These are phyloP conservation scores for Caenorhabditis parvicauda DNA, from an alignment of 2,888 invertebrate species.

Conservation along the genomic window DNA sequence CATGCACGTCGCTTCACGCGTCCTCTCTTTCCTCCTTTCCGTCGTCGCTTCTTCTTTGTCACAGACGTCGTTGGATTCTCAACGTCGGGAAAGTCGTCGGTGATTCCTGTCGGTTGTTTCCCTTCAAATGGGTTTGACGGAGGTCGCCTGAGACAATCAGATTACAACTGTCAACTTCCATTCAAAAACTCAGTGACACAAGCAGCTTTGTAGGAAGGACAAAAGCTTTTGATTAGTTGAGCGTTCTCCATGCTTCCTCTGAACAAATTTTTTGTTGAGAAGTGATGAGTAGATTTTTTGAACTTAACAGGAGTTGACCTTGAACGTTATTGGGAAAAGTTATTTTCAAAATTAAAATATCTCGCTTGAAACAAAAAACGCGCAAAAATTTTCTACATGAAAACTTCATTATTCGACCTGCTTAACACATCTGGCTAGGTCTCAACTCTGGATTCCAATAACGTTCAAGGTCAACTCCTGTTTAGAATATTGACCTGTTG, in stretches of 20 bases:
- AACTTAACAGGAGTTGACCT: background rate
- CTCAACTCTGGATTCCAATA: too few relatives aligned
- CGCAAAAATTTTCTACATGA: too few relatives aligned
- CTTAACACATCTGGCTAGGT: too few relatives aligned
- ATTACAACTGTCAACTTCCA: background rate
- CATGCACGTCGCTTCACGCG: conserved; percentile 28
- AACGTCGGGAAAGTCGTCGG: conserved; percentile 31
- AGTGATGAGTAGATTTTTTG: background rate
- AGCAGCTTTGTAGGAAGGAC: conserved; percentile 31
- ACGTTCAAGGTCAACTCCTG: too few relatives aligned
- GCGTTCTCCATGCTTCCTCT: conserved; percentile 25
- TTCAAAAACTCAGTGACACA: conserved; percentile 7
- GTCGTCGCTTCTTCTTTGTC: background rate
- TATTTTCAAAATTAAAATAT: too few relatives aligned
- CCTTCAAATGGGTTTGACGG: conserved; percentile 16
- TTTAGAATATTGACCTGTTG: too few relatives aligned
- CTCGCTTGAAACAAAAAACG: too few relatives aligned
- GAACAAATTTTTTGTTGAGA: conserved; percentile 4
- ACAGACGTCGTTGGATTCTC: conserved; percentile 17
- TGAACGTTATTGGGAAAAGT: too few relatives aligned
- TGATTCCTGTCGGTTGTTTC: background rate
- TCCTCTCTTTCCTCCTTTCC: background rate
- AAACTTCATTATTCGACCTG: too few relatives aligned
- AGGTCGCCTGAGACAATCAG: background rate
- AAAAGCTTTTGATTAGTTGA: conserved; percentile 34